These are phyloP conservation scores for Hippopotamus amphibius DNA, from an alignment of 2,113 vertebrate genomes.

Conservation along the genomic window DNA sequence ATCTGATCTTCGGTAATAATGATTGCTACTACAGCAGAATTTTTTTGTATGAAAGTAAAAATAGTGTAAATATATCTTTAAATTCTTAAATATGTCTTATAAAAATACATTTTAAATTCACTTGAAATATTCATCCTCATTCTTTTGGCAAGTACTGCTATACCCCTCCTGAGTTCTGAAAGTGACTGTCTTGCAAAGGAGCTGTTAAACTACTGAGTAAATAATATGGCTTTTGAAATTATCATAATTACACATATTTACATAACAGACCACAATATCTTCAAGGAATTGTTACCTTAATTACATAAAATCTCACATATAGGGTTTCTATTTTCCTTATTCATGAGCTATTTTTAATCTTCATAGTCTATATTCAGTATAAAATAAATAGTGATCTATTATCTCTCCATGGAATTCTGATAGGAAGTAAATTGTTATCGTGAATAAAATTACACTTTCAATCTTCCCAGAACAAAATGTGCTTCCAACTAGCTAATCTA, in stretches of 20 bases:
- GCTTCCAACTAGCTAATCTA: not conserved
- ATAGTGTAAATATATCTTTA: not conserved
- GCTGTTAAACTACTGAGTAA: slow-evolving; percentile 62
- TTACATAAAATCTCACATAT: slow-evolving; percentile 59
- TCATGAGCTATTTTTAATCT: slow-evolving; percentile 59
- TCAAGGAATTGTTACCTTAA: slow-evolving; percentile 67
- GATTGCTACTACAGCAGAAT: not conserved
- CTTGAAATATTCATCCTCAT: slow-evolving; percentile 20
- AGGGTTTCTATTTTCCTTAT: slow-evolving; percentile 61
- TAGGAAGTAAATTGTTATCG: slow-evolving; percentile 1
- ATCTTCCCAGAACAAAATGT: not conserved
- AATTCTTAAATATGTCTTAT: not conserved
- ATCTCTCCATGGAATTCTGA: slow-evolving; percentile 53
- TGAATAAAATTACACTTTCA: slow-evolving; percentile 52
- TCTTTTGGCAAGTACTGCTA: slow-evolving; percentile 32
- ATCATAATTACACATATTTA: slow-evolving; percentile 70
- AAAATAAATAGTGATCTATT: slow-evolving; percentile 54
- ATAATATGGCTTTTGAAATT: slow-evolving; percentile 71
- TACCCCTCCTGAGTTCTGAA: slow-evolving; percentile 30
- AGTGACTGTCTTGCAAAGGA: slow-evolving; percentile 59
- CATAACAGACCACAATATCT: slow-evolving; percentile 57
- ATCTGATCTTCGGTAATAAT: not conserved
- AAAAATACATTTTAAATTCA: slow-evolving; percentile 57
- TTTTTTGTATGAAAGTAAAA: slow-evolving; percentile 2
- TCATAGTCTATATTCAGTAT: not conserved